A percentile compares a stretch with the other conserved stretches of the same genome.
phyloP scores from a whole-genome alignment of 2,113 vertebrate genomes.

The Austrofundulus limnaeus region DNA sequence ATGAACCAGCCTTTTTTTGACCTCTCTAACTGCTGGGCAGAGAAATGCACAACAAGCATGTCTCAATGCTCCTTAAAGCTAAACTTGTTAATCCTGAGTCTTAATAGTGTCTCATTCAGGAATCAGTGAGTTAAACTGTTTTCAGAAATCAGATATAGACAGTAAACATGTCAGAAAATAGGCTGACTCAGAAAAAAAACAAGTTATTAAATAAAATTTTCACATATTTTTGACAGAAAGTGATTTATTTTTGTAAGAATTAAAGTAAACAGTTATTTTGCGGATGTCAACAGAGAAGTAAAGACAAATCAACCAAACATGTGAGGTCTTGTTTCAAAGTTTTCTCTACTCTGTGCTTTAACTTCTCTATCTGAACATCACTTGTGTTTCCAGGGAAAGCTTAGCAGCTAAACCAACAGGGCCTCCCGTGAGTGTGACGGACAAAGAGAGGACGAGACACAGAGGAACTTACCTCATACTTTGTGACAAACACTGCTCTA shows the following conservation, averaged over 20 bases:
- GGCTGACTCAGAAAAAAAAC: conserved; percentile 42
- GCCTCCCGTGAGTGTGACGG: conserved; percentile 69
- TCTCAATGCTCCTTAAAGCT: conserved; percentile 71
- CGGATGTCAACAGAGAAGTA: background rate
- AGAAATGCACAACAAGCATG: conserved; percentile 68
- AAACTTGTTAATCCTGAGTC: conserved; percentile 69
- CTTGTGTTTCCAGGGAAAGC: conserved; percentile 75
- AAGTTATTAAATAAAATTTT: background rate
- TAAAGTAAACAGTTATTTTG: too few species aligned
- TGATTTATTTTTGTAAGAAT: too few species aligned
- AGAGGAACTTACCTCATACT: conserved; percentile 77
- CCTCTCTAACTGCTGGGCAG: conserved; percentile 20
- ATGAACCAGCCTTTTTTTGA: conserved; percentile 20
- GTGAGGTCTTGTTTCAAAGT: conserved; percentile 26
- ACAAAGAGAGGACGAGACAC: conserved; percentile 72
- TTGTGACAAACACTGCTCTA: conserved; percentile 43
- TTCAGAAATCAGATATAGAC: conserved; percentile 61
- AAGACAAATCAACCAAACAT: background rate
- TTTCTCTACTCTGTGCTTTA: conserved; percentile 56
- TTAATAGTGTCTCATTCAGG: conserved; percentile 68
- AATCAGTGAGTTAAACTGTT: conserved; percentile 68
- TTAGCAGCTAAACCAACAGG: conserved; percentile 76
- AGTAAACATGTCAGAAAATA: conserved; percentile 55
- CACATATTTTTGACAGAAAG: too few species aligned
- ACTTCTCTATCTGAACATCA: conserved; percentile 73